Conservation (phyloP, 2,113 vertebrate species). For the Choloepus hoffmanni region DNA sequence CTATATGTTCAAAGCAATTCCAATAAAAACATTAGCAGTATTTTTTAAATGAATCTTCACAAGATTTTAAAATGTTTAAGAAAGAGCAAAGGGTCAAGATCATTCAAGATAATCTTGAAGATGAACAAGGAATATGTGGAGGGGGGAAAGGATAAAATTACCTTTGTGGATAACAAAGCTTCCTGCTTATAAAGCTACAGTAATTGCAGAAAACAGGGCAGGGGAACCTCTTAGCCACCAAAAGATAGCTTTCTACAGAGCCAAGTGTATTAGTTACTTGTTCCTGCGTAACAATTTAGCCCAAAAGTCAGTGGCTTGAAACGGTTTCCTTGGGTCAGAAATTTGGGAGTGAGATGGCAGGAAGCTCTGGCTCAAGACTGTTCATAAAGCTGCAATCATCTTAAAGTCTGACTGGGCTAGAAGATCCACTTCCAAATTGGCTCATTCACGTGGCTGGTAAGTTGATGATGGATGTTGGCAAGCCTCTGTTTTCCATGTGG, state of each 20-base stretch:
- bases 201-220: not conserved
- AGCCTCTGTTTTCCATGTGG: not conserved
- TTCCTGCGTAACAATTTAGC: not conserved
- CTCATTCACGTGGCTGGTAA: too few relatives aligned
- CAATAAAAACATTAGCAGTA: too few relatives aligned
- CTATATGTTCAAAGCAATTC: not conserved
- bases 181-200: not conserved
- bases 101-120: not conserved
- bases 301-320: not conserved
- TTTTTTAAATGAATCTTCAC: too few relatives aligned
- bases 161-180: not conserved
- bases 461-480: not conserved
- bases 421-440: too few relatives aligned
- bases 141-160: not conserved
- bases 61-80: too few relatives aligned
- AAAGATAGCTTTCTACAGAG: conserved; percentile 15
- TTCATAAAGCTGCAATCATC: too few relatives aligned
- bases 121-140: not conserved
- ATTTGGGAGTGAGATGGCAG: not conserved
- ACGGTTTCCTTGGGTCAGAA: not conserved
- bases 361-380: not conserved
- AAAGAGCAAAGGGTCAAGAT: too few relatives aligned
- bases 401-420: too few relatives aligned
- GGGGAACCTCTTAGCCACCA: not conserved
- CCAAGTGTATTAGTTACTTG: not conserved